Conservation (phyloP, 1,140 invertebrate species). For the Orussus abietinus region DNA sequence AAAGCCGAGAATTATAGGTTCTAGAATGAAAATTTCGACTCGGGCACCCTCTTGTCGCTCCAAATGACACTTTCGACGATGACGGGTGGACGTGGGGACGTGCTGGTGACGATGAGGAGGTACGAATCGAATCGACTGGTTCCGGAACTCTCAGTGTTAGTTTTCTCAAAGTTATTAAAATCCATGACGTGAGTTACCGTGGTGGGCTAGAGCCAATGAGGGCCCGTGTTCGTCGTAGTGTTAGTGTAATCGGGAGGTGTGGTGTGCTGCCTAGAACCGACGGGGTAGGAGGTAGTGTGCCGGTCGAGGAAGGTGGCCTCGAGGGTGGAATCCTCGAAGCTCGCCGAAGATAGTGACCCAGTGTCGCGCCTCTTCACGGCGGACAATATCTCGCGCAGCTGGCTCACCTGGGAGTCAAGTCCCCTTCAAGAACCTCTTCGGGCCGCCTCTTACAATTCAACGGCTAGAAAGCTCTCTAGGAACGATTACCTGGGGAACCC, state of each 20-base stretch:
- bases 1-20: too few species aligned
- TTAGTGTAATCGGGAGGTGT: constrained; percentile 54
- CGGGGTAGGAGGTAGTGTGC: constrained; percentile 50
- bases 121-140: too few species aligned
- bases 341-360: constrained; percentile 40
- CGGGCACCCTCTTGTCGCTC: too few species aligned
- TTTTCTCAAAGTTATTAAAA: constrained; percentile 37
- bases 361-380: constrained; percentile 49
- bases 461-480: too few species aligned
- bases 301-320: constrained; percentile 52
- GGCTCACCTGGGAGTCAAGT: constrained; percentile 53
- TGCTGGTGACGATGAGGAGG: too few species aligned
- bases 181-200: constrained; percentile 55
- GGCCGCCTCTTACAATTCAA: too few species aligned
- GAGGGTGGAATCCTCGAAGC: constrained; percentile 49
- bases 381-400: constrained; percentile 51
- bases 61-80: too few species aligned
- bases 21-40: too few species aligned
- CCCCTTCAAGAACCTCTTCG: constrained; percentile 43
- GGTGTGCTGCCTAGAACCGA: constrained; percentile 52
- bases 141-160: too few species aligned
- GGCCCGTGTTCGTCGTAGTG: constrained; percentile 51
- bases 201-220: constrained; percentile 52
- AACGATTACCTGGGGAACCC: too few species aligned
- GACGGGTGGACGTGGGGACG: too few species aligned